Base-by-base conservation (phyloP, 64 coral and sea anemone genomes). In the Actinia tenebrosa region DNA sequence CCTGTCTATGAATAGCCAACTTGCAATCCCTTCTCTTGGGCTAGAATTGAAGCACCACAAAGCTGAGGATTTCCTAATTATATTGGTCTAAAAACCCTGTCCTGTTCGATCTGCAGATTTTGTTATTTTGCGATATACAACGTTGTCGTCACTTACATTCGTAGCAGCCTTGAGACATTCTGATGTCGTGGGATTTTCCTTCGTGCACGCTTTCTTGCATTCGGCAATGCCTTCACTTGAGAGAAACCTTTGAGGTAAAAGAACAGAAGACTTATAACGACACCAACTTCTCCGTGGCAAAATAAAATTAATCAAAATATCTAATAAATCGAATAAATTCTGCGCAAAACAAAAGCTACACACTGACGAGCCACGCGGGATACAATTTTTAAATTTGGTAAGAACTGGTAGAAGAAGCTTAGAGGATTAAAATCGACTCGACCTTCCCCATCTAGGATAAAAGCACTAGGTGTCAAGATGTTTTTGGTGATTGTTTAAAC, bases 161-260 rank as follows among this genome's bases (percentile, higher is more conserved):
- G 89, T 85, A 86, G 94, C 94, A 93, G 94, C 94, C 83, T 88
- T 96, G 47, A 84, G 82, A 43, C 80, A 88, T 59, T 96, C 94
- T 63, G 89, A 84, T 44, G 88, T 83, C 78, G 94, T 87, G 27
- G 94, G 94, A 66, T 96, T 96, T 56, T 96, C 94, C 88, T 93
- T 96, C 25, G 23, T 93, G 88, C 94, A 96, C 78, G 88, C 91
- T 68, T 58, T 96, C 89, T 93, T 87, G 82, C 94, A 96, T 71
- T 93, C 91, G 64, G 94, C 94, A 78, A 96, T 66, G 16, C 94
- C 94, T 91, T 96, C 94, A 87, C 87, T 83, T 82, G 94, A 96
- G 91, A 96, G 94, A 96, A 96, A 96, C 94, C 94, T 96, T 86
- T 26, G 45, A 71, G 47, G 30, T 14, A 88, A 88, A 58, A 85